phyloP scores from a whole-genome alignment of 2,113 vertebrate species.

The Petroica traversi region DNA sequence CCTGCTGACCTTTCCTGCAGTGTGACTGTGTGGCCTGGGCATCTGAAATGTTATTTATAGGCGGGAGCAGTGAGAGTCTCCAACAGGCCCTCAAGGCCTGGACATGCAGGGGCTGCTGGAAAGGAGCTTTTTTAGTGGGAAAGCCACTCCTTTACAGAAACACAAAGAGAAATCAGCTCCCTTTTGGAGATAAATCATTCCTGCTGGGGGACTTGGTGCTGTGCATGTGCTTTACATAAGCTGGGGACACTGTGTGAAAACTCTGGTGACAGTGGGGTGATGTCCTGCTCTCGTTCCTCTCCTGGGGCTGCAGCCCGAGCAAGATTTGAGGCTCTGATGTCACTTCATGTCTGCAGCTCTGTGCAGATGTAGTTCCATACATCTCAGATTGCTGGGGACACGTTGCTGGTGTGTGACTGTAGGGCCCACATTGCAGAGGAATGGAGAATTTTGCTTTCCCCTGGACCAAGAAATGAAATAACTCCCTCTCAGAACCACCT shows the following conservation, averaged over 20 bases:
- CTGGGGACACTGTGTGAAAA: not conserved
- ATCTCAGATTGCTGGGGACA: not conserved
- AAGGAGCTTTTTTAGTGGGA: not conserved
- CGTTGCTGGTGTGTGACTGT: not conserved
- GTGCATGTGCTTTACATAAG: fast-evolving
- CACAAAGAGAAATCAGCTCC: not conserved
- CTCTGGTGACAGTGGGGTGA: not conserved
- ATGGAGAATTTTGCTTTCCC: not conserved
- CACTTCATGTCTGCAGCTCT: not conserved
- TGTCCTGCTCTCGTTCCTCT: not conserved
- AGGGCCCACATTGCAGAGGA: not conserved
- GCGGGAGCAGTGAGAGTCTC: constrained; percentile 25
- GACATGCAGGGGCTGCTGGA: not conserved
- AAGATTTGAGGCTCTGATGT: not conserved
- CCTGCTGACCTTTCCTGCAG: constrained; percentile 50
- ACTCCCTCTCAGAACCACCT: not conserved
- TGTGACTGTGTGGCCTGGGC: constrained; percentile 40
- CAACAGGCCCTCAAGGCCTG: constrained; percentile 19
- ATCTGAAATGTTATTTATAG: constrained; percentile 61
- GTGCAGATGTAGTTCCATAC: not conserved
- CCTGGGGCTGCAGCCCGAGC: not conserved
- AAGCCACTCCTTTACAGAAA: constrained; percentile 1
- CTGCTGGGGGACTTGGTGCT: not conserved
- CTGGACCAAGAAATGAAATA: not conserved
- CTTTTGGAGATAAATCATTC: not conserved